Percentiles rank a stretch among this genome's conserved stretches.
Evolutionary conservation across 2,888 invertebrate genomes (phyloP).

Genomic region (Hirtodrosophila alboralis): DNA sequence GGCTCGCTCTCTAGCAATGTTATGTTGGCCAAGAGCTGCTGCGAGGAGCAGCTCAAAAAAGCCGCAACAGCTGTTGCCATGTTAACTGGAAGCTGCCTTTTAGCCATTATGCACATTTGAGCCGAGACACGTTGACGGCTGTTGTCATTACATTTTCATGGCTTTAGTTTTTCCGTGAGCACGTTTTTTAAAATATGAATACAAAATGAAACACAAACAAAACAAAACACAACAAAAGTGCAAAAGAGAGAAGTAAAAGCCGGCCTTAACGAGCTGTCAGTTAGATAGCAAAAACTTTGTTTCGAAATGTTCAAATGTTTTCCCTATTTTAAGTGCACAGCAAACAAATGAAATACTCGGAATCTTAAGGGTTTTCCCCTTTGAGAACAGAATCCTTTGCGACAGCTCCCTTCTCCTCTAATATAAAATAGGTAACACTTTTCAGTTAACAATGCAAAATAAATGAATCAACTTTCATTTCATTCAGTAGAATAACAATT

Average conservation of each 20-base stretch:
- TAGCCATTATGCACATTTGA: conserved; percentile 57
- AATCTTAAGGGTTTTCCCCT: conserved; percentile 7
- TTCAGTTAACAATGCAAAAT: conserved; percentile 23
- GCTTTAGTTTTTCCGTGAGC: conserved; percentile 55
- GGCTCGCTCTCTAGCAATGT: too few species aligned
- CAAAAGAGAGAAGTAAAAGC: neutral
- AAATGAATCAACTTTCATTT: conserved; percentile 14
- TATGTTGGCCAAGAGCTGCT: conserved; percentile 7
- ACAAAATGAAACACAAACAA: conserved; percentile 41
- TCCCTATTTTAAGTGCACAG: conserved; percentile 20
- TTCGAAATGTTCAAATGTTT: conserved; percentile 28
- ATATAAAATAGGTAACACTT: conserved; percentile 44
- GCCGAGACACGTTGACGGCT: conserved; percentile 33
- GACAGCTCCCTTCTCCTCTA: conserved; percentile 19
- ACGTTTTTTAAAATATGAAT: conserved; percentile 72
- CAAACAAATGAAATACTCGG: conserved; percentile 16
- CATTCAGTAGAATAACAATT: neutral
- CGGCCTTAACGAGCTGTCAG: conserved; percentile 46
- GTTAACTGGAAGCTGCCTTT: conserved; percentile 12
- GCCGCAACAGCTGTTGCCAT: conserved; percentile 29
- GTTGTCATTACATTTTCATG: conserved; percentile 71
- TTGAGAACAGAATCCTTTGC: conserved; percentile 4
- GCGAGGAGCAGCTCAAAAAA: too few species aligned
- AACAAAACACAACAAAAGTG: too few species aligned
- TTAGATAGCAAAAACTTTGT: conserved; percentile 26